Base-by-base conservation (phyloP, 2,888 invertebrate genomes). In the Tachina fera region DNA sequence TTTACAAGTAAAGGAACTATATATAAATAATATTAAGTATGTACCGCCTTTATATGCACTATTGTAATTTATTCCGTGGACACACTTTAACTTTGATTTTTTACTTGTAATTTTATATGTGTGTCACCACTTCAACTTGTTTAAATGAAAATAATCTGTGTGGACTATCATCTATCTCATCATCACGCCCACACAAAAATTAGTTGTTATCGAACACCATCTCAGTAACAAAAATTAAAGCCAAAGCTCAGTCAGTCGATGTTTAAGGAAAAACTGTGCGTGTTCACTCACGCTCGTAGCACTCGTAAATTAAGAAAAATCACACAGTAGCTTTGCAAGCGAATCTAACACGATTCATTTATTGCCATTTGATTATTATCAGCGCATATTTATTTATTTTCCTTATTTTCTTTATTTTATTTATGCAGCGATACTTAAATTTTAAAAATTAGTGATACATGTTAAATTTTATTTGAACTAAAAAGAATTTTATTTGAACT, bases 151-250 rank as follows among this genome's bases (percentile, higher is more conserved):
- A 72, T 41, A 65, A 72, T 49, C 74, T 61, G 49, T 61, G 49
- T 45, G 49, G 56, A 51, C 31, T 71, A 82, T 58, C 65, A 58
- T 58, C 60, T 65, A 58, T 58, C 60, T 65, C 79, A 80, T 75
- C 78, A 78, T 74, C 60, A 78, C 83, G 72, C 78, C 78, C 45
- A 68, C 83, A 72, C 60, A 56, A 49, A 83, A 84, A 56, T 41
- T 51, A 61, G 58, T 63, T 63, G 74, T 74, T 79, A 79, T 79
- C 83, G 63, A 63, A 79, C 72, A 74, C 22, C 68, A 79, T 61
- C 79, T 11, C 60, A 11, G 31, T 31, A 53, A 11, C 31, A 49
- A 31, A 56, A 61, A 16, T 41, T 22, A 39, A 41, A 61, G 72
- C 14, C 63, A 41, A 53, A 71, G 41, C 61, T 13, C 14, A 61